phyloP scores from a whole-genome alignment of 2,888 invertebrate genomes.

The Anodontia alba region DNA sequence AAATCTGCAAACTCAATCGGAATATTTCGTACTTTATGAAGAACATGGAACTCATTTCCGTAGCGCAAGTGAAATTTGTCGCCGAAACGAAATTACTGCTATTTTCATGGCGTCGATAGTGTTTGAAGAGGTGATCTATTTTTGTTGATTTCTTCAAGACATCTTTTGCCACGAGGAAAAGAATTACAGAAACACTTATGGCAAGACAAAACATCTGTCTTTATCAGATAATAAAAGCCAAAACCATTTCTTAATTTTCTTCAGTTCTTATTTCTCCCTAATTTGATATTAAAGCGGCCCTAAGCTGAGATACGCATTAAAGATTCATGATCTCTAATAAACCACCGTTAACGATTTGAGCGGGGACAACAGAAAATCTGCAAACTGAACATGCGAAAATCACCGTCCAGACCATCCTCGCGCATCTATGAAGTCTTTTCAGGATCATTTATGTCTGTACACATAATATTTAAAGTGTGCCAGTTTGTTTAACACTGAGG shows the following conservation, averaged over 20 bases:
- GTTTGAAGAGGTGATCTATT: background rate
- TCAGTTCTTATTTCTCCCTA: slow-evolving; percentile 4
- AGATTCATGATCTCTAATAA: slow-evolving; percentile 59
- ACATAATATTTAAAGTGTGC: no score
- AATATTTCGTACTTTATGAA: background rate
- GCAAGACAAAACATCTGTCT: slow-evolving; percentile 43
- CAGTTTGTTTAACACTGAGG: no score
- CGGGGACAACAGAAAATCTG: no score
- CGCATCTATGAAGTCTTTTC: no score
- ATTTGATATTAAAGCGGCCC: slow-evolving; percentile 9
- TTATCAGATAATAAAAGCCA: slow-evolving; percentile 21
- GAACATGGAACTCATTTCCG: slow-evolving; percentile 10
- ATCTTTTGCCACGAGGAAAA: background rate
- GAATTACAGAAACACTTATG: slow-evolving; percentile 3
- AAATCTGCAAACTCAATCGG: background rate
- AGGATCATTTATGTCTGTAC: no score
- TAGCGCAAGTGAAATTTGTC: background rate
- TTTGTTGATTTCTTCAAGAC: background rate
- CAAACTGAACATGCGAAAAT: no score
- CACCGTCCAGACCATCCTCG: no score
- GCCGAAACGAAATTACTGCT: background rate
- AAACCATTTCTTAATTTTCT: slow-evolving; percentile 17
- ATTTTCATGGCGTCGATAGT: background rate
- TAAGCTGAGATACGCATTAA: slow-evolving; percentile 52
- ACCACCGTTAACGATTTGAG: slow-evolving; percentile 55